Evolutionary conservation across 2,888 invertebrate species (phyloP).

Genomic region (Ormyrus rosae): DNA sequence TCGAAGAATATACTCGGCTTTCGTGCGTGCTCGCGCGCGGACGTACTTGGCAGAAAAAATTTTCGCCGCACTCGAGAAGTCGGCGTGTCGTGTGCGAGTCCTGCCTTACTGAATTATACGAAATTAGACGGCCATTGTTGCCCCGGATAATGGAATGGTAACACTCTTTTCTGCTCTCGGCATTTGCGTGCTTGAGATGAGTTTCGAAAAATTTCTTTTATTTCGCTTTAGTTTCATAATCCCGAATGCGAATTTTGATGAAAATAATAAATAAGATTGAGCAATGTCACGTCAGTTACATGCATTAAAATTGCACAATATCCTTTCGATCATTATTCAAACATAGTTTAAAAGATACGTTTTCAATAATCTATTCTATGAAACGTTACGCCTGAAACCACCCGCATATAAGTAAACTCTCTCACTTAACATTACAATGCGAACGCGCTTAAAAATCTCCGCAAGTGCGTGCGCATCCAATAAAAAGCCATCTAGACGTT

Average conservation of each 20-base stretch:
- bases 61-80: neutral
- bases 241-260: too few species aligned
- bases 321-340: too few species aligned
- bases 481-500: neutral
- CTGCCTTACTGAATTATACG: constrained; percentile 46
- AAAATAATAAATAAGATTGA: too few species aligned
- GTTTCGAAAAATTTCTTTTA: too few species aligned
- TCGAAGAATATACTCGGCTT: too few species aligned
- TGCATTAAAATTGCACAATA: too few species aligned
- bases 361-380: too few species aligned
- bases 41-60: constrained; percentile 3
- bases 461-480: neutral
- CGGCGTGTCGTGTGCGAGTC: neutral
- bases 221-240: too few species aligned
- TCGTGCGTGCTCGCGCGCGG: neutral
- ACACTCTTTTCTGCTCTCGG: constrained; percentile 25
- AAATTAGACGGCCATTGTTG: constrained; percentile 53
- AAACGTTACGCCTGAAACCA: too few species aligned
- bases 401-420: too few species aligned
- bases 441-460: constrained; percentile 25
- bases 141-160: constrained; percentile 45
- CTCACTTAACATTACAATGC: constrained; percentile 32
- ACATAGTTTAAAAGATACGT: too few species aligned
- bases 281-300: too few species aligned
- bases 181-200: neutral